Percentiles rank a stretch among this genome's conserved stretches.
These are phyloP conservation scores for Plemyria rubiginata DNA, from an alignment of 2,888 invertebrate genomes.

Conservation along the genomic window DNA sequence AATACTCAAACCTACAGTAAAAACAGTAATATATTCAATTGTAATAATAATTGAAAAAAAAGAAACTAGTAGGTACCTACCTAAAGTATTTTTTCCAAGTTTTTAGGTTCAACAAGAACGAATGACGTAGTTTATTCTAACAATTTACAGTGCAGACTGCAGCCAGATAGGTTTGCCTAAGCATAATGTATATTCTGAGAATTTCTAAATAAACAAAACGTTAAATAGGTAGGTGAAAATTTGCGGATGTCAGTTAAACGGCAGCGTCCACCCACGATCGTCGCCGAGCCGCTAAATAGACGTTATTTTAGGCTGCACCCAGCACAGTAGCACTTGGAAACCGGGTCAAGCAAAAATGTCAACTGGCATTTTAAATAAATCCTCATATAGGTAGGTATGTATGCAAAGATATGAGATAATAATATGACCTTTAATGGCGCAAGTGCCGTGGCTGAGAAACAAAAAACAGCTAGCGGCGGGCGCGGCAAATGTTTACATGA, in stretches of 20 bases:
- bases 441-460: too few species aligned
- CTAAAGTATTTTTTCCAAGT: too few species aligned
- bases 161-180: conserved; percentile 33
- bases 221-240: conserved; percentile 47
- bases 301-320: conserved; percentile 61
- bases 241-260: conserved; percentile 47
- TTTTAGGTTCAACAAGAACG: too few species aligned
- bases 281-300: conserved; percentile 49
- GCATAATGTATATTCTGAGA: conserved; percentile 41
- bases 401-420: neutral
- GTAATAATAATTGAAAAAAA: neutral
- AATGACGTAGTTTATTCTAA: conserved; percentile 7
- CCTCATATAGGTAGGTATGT: conserved; percentile 19
- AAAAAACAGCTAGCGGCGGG: too few species aligned
- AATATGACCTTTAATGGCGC: neutral
- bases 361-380: conserved; percentile 53
- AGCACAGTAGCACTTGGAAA: conserved; percentile 52
- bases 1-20: neutral
- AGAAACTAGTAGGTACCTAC: too few species aligned
- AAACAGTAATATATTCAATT: neutral
- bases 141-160: conserved; percentile 14
- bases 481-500: too few species aligned
- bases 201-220: conserved; percentile 49
- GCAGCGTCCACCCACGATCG: conserved; percentile 50
- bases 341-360: conserved; percentile 47